Conservation (phyloP, 2,888 invertebrate genomes). For the Petrophora chlorosata region DNA sequence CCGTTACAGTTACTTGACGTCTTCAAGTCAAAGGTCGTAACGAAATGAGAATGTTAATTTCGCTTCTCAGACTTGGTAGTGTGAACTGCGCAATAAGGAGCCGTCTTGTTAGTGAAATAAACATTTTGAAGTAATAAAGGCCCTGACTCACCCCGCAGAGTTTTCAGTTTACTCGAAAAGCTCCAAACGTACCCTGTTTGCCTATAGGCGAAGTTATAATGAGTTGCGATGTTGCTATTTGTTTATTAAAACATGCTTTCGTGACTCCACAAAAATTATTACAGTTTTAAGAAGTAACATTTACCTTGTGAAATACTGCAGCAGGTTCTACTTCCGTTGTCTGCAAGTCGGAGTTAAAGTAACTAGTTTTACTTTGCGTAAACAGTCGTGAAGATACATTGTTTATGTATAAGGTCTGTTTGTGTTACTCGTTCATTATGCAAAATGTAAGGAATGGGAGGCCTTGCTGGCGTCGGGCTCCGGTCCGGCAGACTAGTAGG, state of each 20-base stretch:
- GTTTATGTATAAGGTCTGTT: conserved; percentile 26
- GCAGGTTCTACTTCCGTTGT: conserved; percentile 11
- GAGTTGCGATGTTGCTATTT: conserved; percentile 53
- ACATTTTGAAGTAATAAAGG: conserved; percentile 44
- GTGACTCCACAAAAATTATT: conserved; percentile 53
- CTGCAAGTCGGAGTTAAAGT: conserved; percentile 20
- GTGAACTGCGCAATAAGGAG: conserved; percentile 36
- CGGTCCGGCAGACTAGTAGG: no score
- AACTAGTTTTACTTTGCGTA: conserved; percentile 29
- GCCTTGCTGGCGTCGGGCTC: neutral
- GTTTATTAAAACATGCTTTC: conserved; percentile 48
- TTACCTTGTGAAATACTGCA: conserved; percentile 15
- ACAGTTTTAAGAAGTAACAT: conserved; percentile 34
- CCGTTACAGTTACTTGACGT: no score
- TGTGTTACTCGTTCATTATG: conserved; percentile 15
- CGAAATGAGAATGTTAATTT: conserved; percentile 31
- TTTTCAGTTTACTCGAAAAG: conserved; percentile 39
- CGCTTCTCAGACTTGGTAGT: conserved; percentile 28
- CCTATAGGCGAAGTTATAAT: conserved; percentile 57
- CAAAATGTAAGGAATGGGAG: conserved; percentile 10
- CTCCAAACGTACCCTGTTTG: conserved; percentile 45
- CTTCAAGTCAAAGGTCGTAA: conserved; percentile 24
- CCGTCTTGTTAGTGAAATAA: conserved; percentile 39
- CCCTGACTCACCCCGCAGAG: conserved; percentile 34
- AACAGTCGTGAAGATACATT: conserved; percentile 29